phyloP scores from a whole-genome alignment of 1,140 invertebrate genomes.

The Tribolium madens region DNA sequence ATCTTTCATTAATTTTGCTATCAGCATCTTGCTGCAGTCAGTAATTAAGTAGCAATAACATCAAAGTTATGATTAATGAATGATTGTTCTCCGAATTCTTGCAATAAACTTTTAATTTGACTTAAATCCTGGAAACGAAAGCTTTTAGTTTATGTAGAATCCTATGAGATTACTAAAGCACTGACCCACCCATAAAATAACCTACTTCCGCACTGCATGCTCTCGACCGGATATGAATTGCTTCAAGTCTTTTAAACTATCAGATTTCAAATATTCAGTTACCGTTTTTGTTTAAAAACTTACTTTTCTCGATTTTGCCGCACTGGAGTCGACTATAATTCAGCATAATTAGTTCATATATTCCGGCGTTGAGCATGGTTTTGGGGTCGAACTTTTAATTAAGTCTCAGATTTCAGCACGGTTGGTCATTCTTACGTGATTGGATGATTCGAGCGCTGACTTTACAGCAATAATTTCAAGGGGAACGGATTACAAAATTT shows the following conservation, averaged over 20 bases:
- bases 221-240: not conserved
- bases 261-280: not conserved
- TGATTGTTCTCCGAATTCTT: not conserved
- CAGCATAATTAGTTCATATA: slow-evolving; percentile 12
- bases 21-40: not conserved
- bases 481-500: slow-evolving; percentile 20
- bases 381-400: slow-evolving; percentile 35
- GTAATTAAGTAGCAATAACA: not conserved
- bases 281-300: too few species aligned
- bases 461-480: slow-evolving; percentile 8
- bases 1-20: not conserved
- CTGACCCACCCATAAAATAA: not conserved
- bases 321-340: too few species aligned
- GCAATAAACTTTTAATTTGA: not conserved
- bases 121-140: not conserved
- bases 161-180: not conserved
- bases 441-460: not conserved
- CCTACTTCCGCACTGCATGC: not conserved
- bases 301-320: too few species aligned
- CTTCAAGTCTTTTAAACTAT: not conserved
- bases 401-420: slow-evolving; percentile 27
- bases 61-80: not conserved
- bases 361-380: slow-evolving; percentile 8
- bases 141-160: not conserved
- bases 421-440: slow-evolving; percentile 27